These are phyloP conservation scores for Empis stercorea DNA, from an alignment of 2,888 invertebrate species.

Conservation along the genomic window DNA sequence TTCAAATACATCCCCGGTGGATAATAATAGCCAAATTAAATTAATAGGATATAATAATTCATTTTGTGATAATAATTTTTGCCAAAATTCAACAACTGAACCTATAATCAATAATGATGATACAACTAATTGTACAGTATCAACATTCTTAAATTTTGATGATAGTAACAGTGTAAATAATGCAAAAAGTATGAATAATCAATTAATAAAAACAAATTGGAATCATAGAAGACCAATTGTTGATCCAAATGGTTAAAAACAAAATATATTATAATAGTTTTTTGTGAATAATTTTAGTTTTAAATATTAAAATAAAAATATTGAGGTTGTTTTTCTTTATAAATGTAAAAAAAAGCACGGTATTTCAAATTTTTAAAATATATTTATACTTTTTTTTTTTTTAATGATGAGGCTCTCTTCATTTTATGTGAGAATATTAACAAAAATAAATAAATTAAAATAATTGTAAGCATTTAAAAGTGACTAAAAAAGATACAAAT, in stretches of 20 bases:
- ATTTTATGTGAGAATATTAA: no score
- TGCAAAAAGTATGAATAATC: background rate
- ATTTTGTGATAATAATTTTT: conserved; percentile 3
- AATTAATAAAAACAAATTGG: conserved; percentile 6
- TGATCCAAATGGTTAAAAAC: conserved; percentile 33
- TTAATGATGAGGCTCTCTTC: no score
- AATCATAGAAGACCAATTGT: conserved; percentile 30
- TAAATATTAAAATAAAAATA: no score
- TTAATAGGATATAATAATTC: conserved; percentile 8
- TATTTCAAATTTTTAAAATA: no score
- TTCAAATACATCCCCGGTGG: conserved; percentile 11
- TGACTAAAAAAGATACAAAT: no score
- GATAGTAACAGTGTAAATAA: background rate
- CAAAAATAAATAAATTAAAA: no score
- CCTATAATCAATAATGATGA: conserved; percentile 4
- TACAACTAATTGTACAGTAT: background rate
- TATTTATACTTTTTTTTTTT: no score
- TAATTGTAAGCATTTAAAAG: no score
- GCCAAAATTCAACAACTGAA: conserved; percentile 1
- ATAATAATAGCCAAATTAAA: conserved; percentile 14
- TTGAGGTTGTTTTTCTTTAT: no score
- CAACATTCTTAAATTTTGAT: background rate
- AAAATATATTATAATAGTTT: background rate
- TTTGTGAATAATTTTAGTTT: background rate
- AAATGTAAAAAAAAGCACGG: no score